Base-by-base conservation (phyloP, 2,113 vertebrate genomes). In the Stegostoma tigrinum region DNA sequence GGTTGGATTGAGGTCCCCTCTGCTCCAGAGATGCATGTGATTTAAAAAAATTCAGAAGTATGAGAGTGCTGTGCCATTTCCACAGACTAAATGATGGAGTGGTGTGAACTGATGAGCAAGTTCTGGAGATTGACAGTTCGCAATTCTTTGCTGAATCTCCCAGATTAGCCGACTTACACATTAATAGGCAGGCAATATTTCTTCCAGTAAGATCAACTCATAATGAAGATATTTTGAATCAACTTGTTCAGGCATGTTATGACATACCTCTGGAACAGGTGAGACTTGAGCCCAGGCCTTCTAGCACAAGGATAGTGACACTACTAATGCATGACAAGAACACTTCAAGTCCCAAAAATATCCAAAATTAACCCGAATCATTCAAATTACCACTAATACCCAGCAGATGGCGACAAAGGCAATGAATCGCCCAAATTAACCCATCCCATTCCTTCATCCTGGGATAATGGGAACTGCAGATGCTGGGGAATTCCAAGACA, bases 321-420 rank as follows among this genome's bases (percentile, higher is more conserved):
- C 55, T 61, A 61, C 55, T 7, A 61, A 61, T 61, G 55, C 6
- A 61, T 8, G 6, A 61, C 5, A 61, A 61, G 55, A 61, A 61
- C 55, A 61, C 10, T 61, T 61, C 55, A 61, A 61, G 6, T 10
- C 10, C 55, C 55, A 61, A 61, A 61, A 7, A 61, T 24, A 48
- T 42, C 72, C 38, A 3, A 30, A 52, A 45, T 48, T 95, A 95
- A 95, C 2, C 24, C 7, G 94, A 72, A 90, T 34, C 87, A 90
- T 3, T 55, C 48, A 55, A 90, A 72, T 72, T 70, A 95, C 94
- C 42, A 52, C 14, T 52, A 72, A 95, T 21, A 10, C 12, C 94
- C 94, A 95, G 94, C 24, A 95, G 94, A 48, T 72, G 67, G 94
- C 52, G 45, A 48, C 89, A 66, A 66, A 66, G 30, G 52, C 55